These are phyloP conservation scores for Nomada goodeniana DNA, from an alignment of 2,888 invertebrate species.

Conservation along the genomic window DNA sequence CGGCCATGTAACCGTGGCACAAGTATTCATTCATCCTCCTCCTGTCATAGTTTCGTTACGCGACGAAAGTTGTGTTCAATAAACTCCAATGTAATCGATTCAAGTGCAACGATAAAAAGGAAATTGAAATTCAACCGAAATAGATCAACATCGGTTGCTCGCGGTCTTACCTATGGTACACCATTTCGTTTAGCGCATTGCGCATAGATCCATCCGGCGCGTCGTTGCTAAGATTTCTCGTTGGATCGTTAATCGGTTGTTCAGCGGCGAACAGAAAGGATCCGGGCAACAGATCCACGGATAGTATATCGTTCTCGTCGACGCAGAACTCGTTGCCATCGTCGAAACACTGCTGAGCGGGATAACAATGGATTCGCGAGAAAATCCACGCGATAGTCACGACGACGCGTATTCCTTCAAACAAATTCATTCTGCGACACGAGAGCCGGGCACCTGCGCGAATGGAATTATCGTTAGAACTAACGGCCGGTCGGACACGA, in stretches of 20 bases:
- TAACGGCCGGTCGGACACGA: slow-evolving; percentile 36
- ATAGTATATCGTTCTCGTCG: slow-evolving; percentile 89
- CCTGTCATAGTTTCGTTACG: slow-evolving; percentile 82
- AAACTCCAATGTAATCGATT: not conserved
- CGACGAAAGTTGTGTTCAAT: not conserved
- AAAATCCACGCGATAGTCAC: slow-evolving; percentile 16
- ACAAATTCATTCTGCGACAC: not conserved
- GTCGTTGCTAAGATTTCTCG: slow-evolving; percentile 30
- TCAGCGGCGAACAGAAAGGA: slow-evolving; percentile 85
- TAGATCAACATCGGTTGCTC: not conserved
- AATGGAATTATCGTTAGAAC: not conserved
- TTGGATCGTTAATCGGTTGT: slow-evolving; percentile 33
- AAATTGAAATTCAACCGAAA: not conserved
- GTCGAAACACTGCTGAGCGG: slow-evolving; percentile 78
- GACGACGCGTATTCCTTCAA: not conserved
- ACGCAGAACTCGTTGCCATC: slow-evolving; percentile 82
- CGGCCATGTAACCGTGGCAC: slow-evolving; percentile 90
- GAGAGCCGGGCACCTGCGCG: not conserved
- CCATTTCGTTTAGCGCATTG: slow-evolving; percentile 88
- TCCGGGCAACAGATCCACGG: slow-evolving; percentile 89
- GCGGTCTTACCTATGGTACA: slow-evolving; percentile 88
- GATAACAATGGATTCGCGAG: not conserved
- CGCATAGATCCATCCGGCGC: slow-evolving; percentile 86
- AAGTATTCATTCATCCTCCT: slow-evolving; percentile 92
- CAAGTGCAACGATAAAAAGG: not conserved